Evolutionary conservation across 2,113 vertebrate genomes (phyloP).

Genomic region (Oreotragus oreotragus): DNA sequence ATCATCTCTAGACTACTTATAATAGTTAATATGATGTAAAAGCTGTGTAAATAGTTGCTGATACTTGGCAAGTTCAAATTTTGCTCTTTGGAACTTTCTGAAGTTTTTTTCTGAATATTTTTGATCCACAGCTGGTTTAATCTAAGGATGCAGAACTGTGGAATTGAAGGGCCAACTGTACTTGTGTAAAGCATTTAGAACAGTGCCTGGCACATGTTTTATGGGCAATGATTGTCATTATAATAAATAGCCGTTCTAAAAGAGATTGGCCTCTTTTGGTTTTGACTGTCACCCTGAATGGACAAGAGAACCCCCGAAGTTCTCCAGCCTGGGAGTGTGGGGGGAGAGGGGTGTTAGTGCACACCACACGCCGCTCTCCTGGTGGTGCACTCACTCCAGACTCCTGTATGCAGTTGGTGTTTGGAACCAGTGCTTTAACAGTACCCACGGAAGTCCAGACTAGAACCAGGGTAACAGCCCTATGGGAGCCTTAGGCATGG

Average conservation of each 20-base stretch:
- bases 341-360: too few relatives aligned
- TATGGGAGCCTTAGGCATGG: not conserved
- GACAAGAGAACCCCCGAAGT: not conserved
- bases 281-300: not conserved
- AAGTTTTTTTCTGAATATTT: not conserved
- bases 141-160: not conserved
- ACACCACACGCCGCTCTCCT: accelerated
- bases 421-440: not conserved
- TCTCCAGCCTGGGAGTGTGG: not conserved
- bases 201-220: not conserved
- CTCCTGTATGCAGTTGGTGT: not conserved
- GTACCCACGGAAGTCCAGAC: not conserved
- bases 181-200: not conserved
- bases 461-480: not conserved
- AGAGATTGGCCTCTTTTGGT: not conserved
- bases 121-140: not conserved
- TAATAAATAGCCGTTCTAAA: not conserved
- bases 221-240: not conserved
- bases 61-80: not conserved
- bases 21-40: not conserved
- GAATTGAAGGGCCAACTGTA: not conserved
- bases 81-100: not conserved
- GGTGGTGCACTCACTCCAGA: not conserved
- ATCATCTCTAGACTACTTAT: not conserved
- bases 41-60: not conserved